Evolutionary conservation across 2,113 vertebrate genomes (phyloP).

Genomic region (Gambusia affinis): DNA sequence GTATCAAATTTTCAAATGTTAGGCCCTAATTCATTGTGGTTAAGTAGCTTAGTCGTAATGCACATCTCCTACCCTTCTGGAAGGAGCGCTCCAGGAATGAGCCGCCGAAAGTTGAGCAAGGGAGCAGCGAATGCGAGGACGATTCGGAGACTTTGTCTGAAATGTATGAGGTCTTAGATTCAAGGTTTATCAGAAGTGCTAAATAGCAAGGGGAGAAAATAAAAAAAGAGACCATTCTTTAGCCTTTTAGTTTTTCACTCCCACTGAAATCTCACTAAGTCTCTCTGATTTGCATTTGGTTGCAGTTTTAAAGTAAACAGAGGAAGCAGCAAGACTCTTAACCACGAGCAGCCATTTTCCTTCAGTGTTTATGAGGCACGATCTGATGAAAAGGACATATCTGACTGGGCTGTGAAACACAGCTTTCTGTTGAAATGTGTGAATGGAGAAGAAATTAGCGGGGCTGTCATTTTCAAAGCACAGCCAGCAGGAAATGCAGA

Average conservation of each 20-base stretch:
- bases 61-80: constrained; percentile 63
- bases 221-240: neutral
- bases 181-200: neutral
- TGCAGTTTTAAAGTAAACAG: neutral
- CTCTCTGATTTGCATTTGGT: constrained; percentile 1
- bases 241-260: constrained; percentile 2
- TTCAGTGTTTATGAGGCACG: neutral
- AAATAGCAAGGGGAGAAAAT: neutral
- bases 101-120: constrained; percentile 28
- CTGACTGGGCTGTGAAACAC: too few species aligned
- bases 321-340: too few species aligned
- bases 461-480: neutral
- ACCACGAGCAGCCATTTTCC: neutral
- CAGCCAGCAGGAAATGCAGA: too few species aligned
- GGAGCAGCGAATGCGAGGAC: constrained; percentile 3
- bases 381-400: neutral
- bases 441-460: neutral
- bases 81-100: constrained; percentile 58
- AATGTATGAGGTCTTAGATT: constrained; percentile 4
- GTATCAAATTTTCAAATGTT: constrained; percentile 75
- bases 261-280: neutral
- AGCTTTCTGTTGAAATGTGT: neutral
- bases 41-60: constrained; percentile 72
- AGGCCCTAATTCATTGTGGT: constrained; percentile 72
- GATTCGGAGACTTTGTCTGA: constrained; percentile 25